phyloP scores from a whole-genome alignment of 1,140 invertebrate genomes.

The Pseudomyrmex dendroicus region DNA sequence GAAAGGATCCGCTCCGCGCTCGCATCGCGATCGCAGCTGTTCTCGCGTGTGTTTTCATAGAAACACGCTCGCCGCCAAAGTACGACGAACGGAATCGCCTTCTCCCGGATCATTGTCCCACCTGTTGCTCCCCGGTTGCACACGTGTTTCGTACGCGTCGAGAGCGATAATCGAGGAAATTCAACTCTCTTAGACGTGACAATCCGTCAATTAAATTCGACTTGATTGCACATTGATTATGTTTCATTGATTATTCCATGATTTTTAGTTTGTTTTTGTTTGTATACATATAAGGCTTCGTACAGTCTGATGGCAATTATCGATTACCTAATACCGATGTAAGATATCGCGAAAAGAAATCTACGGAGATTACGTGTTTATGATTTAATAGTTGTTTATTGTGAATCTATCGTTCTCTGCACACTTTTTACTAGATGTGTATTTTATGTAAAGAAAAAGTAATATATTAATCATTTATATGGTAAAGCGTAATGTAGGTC shows the following conservation, averaged over 20 bases:
- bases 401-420: not conserved
- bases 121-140: slow-evolving; percentile 1
- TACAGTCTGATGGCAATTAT: not conserved
- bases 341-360: not conserved
- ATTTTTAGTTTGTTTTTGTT: not conserved
- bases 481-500: not conserved
- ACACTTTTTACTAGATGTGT: too few species aligned
- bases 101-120: not conserved
- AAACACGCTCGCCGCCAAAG: not conserved
- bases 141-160: not conserved
- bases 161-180: not conserved
- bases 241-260: too few species aligned
- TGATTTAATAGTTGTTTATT: not conserved
- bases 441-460: not conserved
- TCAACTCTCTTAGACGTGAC: not conserved
- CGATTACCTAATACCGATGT: not conserved
- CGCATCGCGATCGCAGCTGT: slow-evolving; percentile 30
- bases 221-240: not conserved
- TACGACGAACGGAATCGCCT: not conserved
- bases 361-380: not conserved
- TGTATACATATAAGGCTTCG: not conserved
- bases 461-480: not conserved
- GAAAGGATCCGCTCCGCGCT: slow-evolving; percentile 55
- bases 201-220: not conserved
- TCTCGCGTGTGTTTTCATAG: slow-evolving; percentile 15